These are phyloP conservation scores for Sebastes melanostomus DNA, from an alignment of 2,797 vertebrate genomes.

Conservation along the genomic window DNA sequence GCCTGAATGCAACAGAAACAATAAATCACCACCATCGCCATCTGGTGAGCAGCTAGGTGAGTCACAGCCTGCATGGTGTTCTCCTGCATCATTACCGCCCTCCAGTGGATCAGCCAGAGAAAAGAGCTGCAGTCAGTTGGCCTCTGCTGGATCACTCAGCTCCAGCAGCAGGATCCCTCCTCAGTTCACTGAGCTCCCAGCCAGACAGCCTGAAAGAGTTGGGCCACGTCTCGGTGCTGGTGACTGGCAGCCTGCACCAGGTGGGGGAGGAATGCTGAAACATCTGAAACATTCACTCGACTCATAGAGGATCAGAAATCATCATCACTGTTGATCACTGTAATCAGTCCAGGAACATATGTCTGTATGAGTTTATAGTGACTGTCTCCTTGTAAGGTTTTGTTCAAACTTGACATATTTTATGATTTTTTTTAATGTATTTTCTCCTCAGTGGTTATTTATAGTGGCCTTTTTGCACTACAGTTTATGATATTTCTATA, in stretches of 20 bases:
- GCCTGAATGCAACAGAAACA: constrained; percentile 65
- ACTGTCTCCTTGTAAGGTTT: too few relatives aligned
- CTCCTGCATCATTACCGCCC: constrained; percentile 84
- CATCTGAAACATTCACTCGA: constrained; percentile 76
- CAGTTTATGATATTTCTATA: background rate
- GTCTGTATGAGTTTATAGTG: too few relatives aligned
- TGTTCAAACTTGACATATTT: too few relatives aligned
- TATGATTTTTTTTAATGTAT: too few relatives aligned
- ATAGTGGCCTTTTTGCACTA: too few relatives aligned
- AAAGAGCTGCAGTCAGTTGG: constrained; percentile 70
- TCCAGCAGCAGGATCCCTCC: background rate
- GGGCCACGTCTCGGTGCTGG: constrained; percentile 75
- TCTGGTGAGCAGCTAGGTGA: constrained; percentile 52
- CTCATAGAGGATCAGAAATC: background rate
- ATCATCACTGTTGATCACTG: background rate
- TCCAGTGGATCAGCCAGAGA: constrained; percentile 85
- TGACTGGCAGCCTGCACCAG: constrained; percentile 85
- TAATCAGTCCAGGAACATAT: background rate
- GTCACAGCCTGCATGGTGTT: constrained; percentile 78
- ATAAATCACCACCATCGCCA: constrained; percentile 42
- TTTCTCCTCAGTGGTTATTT: background rate
- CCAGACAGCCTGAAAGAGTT: constrained; percentile 63
- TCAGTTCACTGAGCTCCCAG: constrained; percentile 12
- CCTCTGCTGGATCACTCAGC: too few relatives aligned
- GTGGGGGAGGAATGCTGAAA: constrained; percentile 82